phyloP scores from a whole-genome alignment of 2,888 invertebrate species.

The Nineta flava region DNA sequence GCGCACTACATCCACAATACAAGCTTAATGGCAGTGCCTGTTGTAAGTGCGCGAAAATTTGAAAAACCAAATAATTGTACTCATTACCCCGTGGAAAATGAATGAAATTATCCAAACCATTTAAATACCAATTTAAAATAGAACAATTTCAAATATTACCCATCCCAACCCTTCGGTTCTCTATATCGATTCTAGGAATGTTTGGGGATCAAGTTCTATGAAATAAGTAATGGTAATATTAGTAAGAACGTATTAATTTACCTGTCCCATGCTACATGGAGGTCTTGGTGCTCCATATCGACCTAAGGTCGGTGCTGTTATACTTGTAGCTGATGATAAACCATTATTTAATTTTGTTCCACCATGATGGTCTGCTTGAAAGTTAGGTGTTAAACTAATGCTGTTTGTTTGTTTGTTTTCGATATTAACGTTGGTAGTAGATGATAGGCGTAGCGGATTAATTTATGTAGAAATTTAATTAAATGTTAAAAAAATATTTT shows the following conservation, averaged over 20 bases:
- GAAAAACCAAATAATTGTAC: too few relatives aligned
- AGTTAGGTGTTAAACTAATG: background rate
- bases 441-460: too few relatives aligned
- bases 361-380: background rate
- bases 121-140: background rate
- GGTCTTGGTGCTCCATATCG: conserved; percentile 47
- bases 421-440: too few relatives aligned
- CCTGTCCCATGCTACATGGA: conserved; percentile 51
- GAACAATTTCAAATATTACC: background rate
- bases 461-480: background rate
- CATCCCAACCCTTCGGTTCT: background rate
- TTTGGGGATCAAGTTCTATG: background rate
- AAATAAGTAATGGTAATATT: background rate
- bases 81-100: too few relatives aligned
- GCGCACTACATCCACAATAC: too few relatives aligned
- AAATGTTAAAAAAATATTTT: background rate
- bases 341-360: background rate
- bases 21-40: too few relatives aligned
- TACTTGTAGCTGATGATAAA: background rate
- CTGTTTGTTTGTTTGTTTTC: background rate
- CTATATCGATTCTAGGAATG: background rate
- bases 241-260: conserved; percentile 18
- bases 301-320: conserved; percentile 29
- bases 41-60: too few relatives aligned
- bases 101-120: too few relatives aligned